These are phyloP conservation scores for Tetropium fuscum DNA, from an alignment of 2,888 invertebrate species.

Conservation along the genomic window DNA sequence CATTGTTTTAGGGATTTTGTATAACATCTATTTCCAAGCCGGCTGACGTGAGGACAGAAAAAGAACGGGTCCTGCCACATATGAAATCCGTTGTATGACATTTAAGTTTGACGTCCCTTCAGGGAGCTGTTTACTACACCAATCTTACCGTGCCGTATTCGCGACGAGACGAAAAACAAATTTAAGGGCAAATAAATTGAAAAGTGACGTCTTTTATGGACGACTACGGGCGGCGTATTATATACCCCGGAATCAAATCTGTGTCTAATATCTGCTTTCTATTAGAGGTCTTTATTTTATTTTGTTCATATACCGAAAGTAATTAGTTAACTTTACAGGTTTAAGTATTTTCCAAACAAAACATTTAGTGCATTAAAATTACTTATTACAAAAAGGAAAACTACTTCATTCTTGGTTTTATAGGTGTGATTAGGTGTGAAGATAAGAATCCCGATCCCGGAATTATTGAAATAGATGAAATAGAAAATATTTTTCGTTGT, in stretches of 20 bases:
- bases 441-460: too few species aligned
- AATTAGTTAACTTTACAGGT: too few species aligned
- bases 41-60: conserved; percentile 30
- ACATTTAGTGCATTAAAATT: too few species aligned
- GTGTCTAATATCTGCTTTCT: conserved; percentile 26
- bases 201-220: conserved; percentile 59
- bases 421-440: too few species aligned
- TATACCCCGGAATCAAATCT: conserved; percentile 41
- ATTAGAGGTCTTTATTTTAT: conserved; percentile 19
- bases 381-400: too few species aligned
- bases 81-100: conserved; percentile 61
- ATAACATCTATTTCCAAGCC: too few species aligned
- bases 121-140: conserved; percentile 63
- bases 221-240: conserved; percentile 39
- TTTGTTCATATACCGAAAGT: too few species aligned
- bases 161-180: conserved; percentile 55
- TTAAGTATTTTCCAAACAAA: too few species aligned
- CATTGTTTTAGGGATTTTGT: too few species aligned
- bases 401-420: too few species aligned
- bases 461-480: too few species aligned
- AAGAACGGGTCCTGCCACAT: conserved; percentile 48
- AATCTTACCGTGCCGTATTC: conserved; percentile 59
- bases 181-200: conserved; percentile 63
- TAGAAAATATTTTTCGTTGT: too few species aligned
- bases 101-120: conserved; percentile 63